Evolutionary conservation across 30 jellyfish, hydroid and myxozoan species (phyloP).

Genomic region (Aurelia aurita complex sp. Pacific): DNA sequence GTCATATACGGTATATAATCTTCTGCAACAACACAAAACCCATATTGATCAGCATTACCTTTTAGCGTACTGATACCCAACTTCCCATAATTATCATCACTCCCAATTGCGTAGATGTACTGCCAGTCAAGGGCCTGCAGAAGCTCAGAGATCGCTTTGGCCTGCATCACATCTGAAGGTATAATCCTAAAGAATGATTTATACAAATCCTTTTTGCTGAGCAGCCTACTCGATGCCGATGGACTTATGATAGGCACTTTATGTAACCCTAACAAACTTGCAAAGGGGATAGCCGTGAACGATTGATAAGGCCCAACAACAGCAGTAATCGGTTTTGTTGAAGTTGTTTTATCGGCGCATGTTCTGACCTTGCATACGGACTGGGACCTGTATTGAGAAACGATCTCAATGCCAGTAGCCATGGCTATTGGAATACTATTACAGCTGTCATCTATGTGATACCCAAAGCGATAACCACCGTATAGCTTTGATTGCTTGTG

Average conservation of each 20-base stretch:
- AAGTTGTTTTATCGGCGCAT: slow-evolving; percentile 33
- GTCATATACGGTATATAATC: slow-evolving; percentile 65
- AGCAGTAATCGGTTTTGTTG: slow-evolving; percentile 42
- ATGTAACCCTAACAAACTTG: slow-evolving; percentile 73
- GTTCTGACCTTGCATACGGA: slow-evolving; percentile 78
- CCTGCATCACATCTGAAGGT: slow-evolving; percentile 88
- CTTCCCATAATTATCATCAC: slow-evolving; percentile 94
- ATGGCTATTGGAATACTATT: slow-evolving; percentile 68
- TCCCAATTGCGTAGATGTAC: slow-evolving; percentile 82
- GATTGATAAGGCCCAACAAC: slow-evolving; percentile 84
- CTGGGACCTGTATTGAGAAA: slow-evolving; percentile 64
- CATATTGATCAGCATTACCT: slow-evolving; percentile 37
- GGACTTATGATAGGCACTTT: slow-evolving; percentile 83
- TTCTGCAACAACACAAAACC: slow-evolving; percentile 75
- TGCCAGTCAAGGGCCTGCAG: slow-evolving; percentile 69
- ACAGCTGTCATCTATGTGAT: slow-evolving; percentile 84
- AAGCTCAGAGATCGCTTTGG: slow-evolving; percentile 68
- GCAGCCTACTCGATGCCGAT: slow-evolving; percentile 90
- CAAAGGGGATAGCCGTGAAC: slow-evolving; percentile 85
- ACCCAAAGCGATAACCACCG: slow-evolving; percentile 59
- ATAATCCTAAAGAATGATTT: slow-evolving; percentile 84
- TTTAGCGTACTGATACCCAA: slow-evolving; percentile 78
- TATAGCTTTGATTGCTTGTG: slow-evolving; percentile 2
- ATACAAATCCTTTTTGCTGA: slow-evolving; percentile 76
- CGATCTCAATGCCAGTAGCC: slow-evolving; percentile 93